Conservation (phyloP, 2,797 vertebrate species). For the Semotilus atromaculatus region DNA sequence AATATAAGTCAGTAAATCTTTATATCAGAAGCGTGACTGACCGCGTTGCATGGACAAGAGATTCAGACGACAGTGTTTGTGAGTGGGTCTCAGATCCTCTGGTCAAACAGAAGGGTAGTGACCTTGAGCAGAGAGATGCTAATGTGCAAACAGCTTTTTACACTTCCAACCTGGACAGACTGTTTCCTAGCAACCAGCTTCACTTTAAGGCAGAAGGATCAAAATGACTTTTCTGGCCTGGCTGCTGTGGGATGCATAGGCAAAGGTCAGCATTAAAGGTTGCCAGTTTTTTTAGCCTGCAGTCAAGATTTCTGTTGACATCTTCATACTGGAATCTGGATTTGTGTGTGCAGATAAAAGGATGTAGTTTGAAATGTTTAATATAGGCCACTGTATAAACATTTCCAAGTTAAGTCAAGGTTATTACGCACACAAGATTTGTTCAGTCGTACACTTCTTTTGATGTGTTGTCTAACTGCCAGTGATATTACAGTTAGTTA, state of each 20-base stretch:
- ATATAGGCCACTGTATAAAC: neutral
- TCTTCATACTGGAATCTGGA: slow-evolving; percentile 11
- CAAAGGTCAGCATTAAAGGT: slow-evolving; percentile 47
- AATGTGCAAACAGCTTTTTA: slow-evolving; percentile 61
- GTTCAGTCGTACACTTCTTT: neutral
- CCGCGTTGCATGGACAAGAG: neutral
- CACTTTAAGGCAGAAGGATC: slow-evolving; percentile 54
- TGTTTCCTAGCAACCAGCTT: slow-evolving; percentile 62
- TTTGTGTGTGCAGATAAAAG: slow-evolving; percentile 7
- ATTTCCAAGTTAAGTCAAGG: neutral
- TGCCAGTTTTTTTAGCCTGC: slow-evolving; percentile 25
- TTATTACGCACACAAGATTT: neutral
- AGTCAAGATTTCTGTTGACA: slow-evolving; percentile 27
- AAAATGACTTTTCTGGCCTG: slow-evolving; percentile 55
- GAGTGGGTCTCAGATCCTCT: slow-evolving; percentile 40
- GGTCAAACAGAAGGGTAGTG: slow-evolving; percentile 50
- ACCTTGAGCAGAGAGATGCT: slow-evolving; percentile 58
- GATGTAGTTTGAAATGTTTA: neutral
- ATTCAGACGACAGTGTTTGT: slow-evolving; percentile 30
- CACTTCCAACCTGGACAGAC: slow-evolving; percentile 52
- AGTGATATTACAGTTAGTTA: neutral
- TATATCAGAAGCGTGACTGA: neutral
- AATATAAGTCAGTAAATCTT: neutral
- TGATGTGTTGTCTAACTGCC: neutral
- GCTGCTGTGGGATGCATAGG: slow-evolving; percentile 44